Percentiles rank a stretch among this genome's conserved stretches.
These are phyloP conservation scores for Drosophila cracens DNA, from an alignment of 2,888 invertebrate genomes.

Conservation along the genomic window DNA sequence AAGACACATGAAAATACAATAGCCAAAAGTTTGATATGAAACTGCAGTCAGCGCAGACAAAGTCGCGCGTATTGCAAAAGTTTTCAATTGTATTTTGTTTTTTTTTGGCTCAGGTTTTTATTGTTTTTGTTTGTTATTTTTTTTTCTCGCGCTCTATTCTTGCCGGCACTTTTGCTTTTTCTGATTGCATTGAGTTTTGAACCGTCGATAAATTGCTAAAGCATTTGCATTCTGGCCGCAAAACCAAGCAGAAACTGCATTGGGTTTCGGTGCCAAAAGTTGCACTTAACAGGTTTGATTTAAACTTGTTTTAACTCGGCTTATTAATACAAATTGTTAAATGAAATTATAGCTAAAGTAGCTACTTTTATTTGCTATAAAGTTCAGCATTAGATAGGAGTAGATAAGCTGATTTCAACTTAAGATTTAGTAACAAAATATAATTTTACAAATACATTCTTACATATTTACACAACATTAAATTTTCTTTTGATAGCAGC, in stretches of 20 bases:
- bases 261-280: slow-evolving; percentile 27
- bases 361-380: neutral
- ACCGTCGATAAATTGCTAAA: slow-evolving; percentile 65
- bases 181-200: slow-evolving; percentile 78
- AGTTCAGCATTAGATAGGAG: neutral
- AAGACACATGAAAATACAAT: slow-evolving; percentile 81
- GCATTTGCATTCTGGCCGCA: slow-evolving; percentile 61
- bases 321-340: neutral
- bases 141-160: slow-evolving; percentile 22
- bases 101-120: slow-evolving; percentile 12
- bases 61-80: slow-evolving; percentile 78
- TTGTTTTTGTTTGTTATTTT: slow-evolving; percentile 12
- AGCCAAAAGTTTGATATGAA: slow-evolving; percentile 79
- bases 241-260: slow-evolving; percentile 5
- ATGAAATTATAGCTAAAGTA: neutral
- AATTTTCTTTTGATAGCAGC: neutral
- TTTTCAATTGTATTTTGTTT: slow-evolving; percentile 70
- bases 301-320: neutral
- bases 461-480: neutral
- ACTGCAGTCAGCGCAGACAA: slow-evolving; percentile 67
- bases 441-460: neutral
- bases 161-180: slow-evolving; percentile 51
- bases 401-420: neutral
- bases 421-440: neutral
- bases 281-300: slow-evolving; percentile 1